Percentiles rank a stretch among this genome's conserved stretches.
Conservation (phyloP, 1,140 invertebrate species). For the Nymphalis io region DNA sequence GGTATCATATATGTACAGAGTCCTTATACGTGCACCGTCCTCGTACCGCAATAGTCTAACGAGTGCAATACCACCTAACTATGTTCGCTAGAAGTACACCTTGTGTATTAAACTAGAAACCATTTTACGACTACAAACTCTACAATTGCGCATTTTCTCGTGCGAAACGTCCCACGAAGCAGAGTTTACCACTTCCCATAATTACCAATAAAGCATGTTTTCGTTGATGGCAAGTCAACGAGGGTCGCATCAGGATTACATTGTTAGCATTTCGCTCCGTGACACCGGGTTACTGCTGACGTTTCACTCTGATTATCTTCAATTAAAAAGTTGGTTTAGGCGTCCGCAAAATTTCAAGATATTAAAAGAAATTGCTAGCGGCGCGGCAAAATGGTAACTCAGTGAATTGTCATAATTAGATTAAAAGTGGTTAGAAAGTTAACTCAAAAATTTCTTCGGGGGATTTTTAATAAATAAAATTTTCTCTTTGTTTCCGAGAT, state of each 20-base stretch:
- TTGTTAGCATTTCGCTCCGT: constrained; percentile 58
- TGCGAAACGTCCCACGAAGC: constrained; percentile 61
- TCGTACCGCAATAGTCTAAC: constrained; percentile 59
- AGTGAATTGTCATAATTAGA: constrained; percentile 69
- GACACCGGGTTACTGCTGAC: constrained; percentile 66
- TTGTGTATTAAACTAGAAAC: constrained; percentile 75
- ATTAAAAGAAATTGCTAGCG: constrained; percentile 65
- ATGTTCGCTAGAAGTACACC: constrained; percentile 64
- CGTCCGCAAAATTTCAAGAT: constrained; percentile 58
- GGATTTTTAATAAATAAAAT: constrained; percentile 34
- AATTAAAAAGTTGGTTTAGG: constrained; percentile 76
- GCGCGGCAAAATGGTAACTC: constrained; percentile 62
- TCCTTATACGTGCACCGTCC: constrained; percentile 51
- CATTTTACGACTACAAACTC: constrained; percentile 67
- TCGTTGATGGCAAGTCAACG: constrained; percentile 52
- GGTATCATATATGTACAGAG: constrained; percentile 51
- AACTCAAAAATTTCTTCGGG: constrained; percentile 49
- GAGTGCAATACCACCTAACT: constrained; percentile 72
- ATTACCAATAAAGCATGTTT: constrained; percentile 73
- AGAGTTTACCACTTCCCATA: constrained; percentile 56
- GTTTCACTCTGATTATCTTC: constrained; percentile 71
- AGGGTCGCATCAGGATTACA: constrained; percentile 62
- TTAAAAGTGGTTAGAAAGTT: constrained; percentile 56
- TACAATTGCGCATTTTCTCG: constrained; percentile 66
- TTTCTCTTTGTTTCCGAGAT: constrained; percentile 46